Base-by-base conservation (phyloP, 2,113 vertebrate species). In the Bambusicola thoracicus region DNA sequence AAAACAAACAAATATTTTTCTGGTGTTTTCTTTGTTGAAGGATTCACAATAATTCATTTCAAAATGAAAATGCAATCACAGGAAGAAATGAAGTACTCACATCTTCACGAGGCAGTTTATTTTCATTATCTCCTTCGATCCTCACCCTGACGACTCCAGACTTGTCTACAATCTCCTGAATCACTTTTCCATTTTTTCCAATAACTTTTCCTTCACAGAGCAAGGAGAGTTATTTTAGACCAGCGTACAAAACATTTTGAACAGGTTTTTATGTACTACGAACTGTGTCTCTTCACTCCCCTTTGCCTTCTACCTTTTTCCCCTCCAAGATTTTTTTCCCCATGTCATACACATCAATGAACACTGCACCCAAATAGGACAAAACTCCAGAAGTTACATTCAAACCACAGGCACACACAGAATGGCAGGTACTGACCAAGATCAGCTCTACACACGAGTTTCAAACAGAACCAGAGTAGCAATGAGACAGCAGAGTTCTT, bases 131-230 rank as follows among this genome's bases (percentile, higher is more conserved):
- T 90, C 98, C 98, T 98, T 98, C 98, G 97, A 98, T 98, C 96
- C 98, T 97, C 93, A 98, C 98, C 93, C 98, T 97, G 96, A 98
- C 98, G 74, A 98, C 98, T 97, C 98, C 98, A 94, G 98, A 98
- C 94, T 98, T 98, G 95, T 98, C 98, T 91, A 98, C 98, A 92
- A 98, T 98, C 96, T 98, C 98, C 87, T 98, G 98, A 97, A 98
- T 98, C 79, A 98, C 98, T 97, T 98, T 98, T 94, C 98, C 98
- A 97, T 98, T 98, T 98, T 98, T 98, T 73, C 98, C 98, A 98
- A 98, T 98, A 84, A 98, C 98, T 97, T 98, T 98, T 95, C 98
- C 98, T 98, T 98, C 94, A 97, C 96, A 84, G 92, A 94, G 87
- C 82, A 82, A 97, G 95, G 95, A 97, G 15, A 69, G 83, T 94